Conservation (phyloP, 2,888 invertebrate genomes). For the Rapana venosa region DNA sequence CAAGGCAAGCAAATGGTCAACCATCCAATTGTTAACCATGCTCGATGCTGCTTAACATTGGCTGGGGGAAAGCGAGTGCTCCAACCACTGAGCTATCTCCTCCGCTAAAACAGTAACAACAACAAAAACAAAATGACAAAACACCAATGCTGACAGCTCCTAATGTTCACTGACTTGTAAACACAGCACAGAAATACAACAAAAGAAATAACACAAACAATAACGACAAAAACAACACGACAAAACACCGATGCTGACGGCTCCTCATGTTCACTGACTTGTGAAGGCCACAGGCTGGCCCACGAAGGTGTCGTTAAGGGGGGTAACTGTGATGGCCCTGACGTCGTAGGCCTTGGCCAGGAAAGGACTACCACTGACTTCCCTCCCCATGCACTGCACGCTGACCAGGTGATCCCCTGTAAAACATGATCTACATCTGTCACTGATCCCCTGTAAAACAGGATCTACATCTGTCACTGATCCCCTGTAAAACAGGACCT, state of each 20-base stretch:
- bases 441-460: too few species aligned
- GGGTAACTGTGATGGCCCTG: conserved; percentile 87
- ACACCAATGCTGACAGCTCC: too few species aligned
- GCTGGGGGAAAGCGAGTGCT: too few species aligned
- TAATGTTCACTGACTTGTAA: neutral
- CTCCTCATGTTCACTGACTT: conserved; percentile 83
- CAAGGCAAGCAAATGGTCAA: too few species aligned
- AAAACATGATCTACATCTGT: conserved; percentile 9
- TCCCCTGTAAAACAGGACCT: too few species aligned
- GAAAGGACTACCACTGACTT: conserved; percentile 95
- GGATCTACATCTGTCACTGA: too few species aligned
- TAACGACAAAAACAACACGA: neutral
- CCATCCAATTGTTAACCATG: too few species aligned
- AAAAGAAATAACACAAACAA: neutral
- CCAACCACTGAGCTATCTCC: too few species aligned
- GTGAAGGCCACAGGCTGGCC: conserved; percentile 97
- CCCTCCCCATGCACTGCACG: conserved; percentile 78
- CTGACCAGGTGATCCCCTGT: conserved; percentile 81
- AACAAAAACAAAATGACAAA: too few species aligned
- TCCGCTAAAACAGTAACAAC: too few species aligned
- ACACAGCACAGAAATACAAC: neutral
- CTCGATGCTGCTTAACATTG: too few species aligned
- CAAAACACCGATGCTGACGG: neutral
- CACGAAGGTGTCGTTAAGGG: conserved; percentile 91
- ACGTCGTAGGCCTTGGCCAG: conserved; percentile 89